phyloP scores from a whole-genome alignment of 2,113 vertebrate species.

The Spermophilus dauricus region DNA sequence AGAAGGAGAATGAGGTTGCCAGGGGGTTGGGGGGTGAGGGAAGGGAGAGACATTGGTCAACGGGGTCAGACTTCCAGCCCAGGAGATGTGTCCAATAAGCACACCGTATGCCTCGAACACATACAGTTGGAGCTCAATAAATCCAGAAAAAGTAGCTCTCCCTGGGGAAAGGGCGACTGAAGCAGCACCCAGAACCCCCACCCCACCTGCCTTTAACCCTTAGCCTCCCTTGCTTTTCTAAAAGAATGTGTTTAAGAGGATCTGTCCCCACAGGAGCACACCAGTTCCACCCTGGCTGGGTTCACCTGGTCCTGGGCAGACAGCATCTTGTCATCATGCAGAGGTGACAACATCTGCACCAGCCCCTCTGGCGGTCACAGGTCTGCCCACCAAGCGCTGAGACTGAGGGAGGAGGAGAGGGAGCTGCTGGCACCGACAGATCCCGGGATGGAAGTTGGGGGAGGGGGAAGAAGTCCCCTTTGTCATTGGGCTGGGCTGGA shows the following conservation, averaged over 20 bases:
- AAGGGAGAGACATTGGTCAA: background rate
- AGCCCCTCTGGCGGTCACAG: background rate
- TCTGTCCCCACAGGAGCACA: background rate
- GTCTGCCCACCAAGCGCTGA: background rate
- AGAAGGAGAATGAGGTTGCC: background rate
- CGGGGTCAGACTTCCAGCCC: background rate
- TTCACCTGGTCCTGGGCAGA: rapidly evolving
- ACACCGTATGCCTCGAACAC: no score
- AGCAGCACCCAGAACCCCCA: background rate
- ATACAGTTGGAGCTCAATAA: background rate
- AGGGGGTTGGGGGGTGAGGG: no score
- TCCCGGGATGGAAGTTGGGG: no score
- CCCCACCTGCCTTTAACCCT: background rate
- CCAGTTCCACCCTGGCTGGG: background rate
- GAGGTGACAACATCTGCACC: background rate
- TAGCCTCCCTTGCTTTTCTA: background rate
- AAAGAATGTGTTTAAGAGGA: no score
- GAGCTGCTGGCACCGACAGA: background rate
- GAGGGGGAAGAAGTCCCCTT: background rate
- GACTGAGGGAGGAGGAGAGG: background rate
- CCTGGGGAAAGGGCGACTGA: background rate
- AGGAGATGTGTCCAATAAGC: background rate
- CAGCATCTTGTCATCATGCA: background rate
- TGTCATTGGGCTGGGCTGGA: background rate
- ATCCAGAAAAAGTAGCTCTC: background rate